Conservation (phyloP, 2,113 vertebrate species). For the Penelope pileata region DNA sequence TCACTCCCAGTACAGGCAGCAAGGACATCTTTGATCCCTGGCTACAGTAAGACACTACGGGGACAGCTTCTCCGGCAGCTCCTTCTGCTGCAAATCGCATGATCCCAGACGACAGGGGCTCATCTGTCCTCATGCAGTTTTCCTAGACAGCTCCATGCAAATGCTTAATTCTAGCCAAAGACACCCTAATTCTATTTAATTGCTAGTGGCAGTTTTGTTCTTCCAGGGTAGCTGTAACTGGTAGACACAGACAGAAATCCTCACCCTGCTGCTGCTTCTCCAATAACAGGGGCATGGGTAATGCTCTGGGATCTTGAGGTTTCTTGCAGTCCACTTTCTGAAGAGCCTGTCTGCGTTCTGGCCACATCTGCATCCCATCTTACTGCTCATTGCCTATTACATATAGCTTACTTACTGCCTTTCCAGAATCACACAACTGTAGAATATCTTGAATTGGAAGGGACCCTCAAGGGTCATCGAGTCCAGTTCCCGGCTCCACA, state of each 20-base stretch:
- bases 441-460: too few species aligned
- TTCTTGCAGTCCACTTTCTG: neutral
- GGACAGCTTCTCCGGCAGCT: neutral
- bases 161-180: neutral
- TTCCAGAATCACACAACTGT: neutral
- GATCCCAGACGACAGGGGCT: neutral
- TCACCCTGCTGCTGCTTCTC: neutral
- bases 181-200: neutral
- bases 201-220: neutral
- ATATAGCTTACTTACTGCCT: neutral
- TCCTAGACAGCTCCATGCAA: neutral
- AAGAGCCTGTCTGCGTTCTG: neutral
- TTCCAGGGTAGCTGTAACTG: neutral
- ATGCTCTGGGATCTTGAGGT: neutral
- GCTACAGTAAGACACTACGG: neutral
- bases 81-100: neutral
- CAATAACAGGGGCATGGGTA: rapidly evolving
- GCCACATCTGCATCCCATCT: neutral
- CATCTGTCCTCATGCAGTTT: neutral
- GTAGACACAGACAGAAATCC: neutral
- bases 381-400: neutral
- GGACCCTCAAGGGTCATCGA: too few species aligned
- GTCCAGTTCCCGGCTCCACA: neutral
- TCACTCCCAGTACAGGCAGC: neutral
- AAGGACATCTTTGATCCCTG: neutral